Percentiles rank a stretch among this genome's conserved stretches.
Evolutionary conservation across 2,888 invertebrate species (phyloP).

Genomic region (Drosophila dives): DNA sequence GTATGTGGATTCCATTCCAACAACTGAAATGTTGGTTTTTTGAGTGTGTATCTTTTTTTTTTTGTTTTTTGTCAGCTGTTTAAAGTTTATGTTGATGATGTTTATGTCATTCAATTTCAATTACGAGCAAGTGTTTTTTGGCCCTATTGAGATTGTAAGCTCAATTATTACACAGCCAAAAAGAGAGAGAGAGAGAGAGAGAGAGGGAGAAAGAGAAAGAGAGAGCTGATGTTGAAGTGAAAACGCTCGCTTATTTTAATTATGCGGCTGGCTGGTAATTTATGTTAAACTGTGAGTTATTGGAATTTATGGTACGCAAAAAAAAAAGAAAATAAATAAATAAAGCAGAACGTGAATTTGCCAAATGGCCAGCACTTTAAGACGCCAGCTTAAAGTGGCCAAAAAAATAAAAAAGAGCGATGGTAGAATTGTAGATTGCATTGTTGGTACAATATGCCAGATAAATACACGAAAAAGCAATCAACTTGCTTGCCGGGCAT

Average conservation of each 20-base stretch:
- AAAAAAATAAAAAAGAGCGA: not conserved
- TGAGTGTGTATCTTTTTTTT: slow-evolving; percentile 15
- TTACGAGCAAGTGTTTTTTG: slow-evolving; percentile 43
- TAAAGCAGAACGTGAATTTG: slow-evolving; percentile 32
- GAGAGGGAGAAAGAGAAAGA: not conserved
- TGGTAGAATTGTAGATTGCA: slow-evolving; percentile 23
- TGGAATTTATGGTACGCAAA: slow-evolving; percentile 68
- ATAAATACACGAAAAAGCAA: slow-evolving; percentile 77
- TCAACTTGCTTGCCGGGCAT: slow-evolving; percentile 49
- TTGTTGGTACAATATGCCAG: slow-evolving; percentile 55
- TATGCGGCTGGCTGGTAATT: slow-evolving; percentile 70
- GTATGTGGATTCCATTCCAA: slow-evolving; percentile 72
- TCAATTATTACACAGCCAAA: slow-evolving; percentile 37
- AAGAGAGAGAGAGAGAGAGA: not conserved
- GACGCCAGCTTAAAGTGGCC: slow-evolving; percentile 21
- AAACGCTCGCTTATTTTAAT: slow-evolving; percentile 58
- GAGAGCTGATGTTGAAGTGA: not conserved
- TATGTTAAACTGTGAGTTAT: slow-evolving; percentile 75
- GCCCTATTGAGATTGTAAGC: slow-evolving; percentile 29
- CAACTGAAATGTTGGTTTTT: slow-evolving; percentile 63
- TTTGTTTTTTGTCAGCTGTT: slow-evolving; percentile 28
- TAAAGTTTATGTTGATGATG: slow-evolving; percentile 75
- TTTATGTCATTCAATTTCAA: slow-evolving; percentile 78
- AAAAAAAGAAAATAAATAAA: slow-evolving; percentile 24
- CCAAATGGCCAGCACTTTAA: slow-evolving; percentile 31